phyloP scores from a whole-genome alignment of 2,888 invertebrate species.

The Diloba caeruleocephala region DNA sequence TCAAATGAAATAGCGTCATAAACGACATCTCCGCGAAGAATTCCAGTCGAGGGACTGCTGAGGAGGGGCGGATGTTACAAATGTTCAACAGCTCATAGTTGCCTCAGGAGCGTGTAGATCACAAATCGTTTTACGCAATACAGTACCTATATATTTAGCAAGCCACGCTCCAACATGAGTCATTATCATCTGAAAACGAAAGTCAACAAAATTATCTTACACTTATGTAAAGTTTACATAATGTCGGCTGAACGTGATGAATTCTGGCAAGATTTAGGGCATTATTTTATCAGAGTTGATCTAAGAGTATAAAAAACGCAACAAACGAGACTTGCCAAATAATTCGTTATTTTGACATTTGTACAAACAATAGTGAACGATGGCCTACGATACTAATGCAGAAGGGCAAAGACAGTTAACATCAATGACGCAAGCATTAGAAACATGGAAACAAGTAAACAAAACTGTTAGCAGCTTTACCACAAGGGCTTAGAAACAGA shows the following conservation, averaged over 20 bases:
- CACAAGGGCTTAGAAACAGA: constrained; percentile 64
- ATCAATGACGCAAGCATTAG: constrained; percentile 64
- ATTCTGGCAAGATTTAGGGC: constrained; percentile 47
- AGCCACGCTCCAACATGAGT: constrained; percentile 53
- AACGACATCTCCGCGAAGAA: constrained; percentile 58
- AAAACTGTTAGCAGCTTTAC: constrained; percentile 68
- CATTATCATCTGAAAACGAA: constrained; percentile 54
- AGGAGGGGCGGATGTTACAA: constrained; percentile 47
- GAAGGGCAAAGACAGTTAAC: constrained; percentile 71
- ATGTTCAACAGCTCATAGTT: constrained; percentile 57
- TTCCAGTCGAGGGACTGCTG: constrained; percentile 53
- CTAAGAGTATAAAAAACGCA: constrained; percentile 27
- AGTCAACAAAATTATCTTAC: constrained; percentile 53
- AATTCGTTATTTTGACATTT: constrained; percentile 61
- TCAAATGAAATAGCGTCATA: constrained; percentile 60
- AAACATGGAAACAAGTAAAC: constrained; percentile 64
- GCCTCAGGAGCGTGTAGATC: constrained; percentile 65
- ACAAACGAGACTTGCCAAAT: constrained; percentile 56
- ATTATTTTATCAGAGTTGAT: constrained; percentile 47
- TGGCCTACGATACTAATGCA: constrained; percentile 61
- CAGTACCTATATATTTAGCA: constrained; percentile 59
- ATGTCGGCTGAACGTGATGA: constrained; percentile 51
- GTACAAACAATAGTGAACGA: constrained; percentile 60
- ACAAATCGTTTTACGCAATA: constrained; percentile 65
- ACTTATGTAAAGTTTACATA: constrained; percentile 57